Evolutionary conservation across 2,797 vertebrate species (phyloP).

Genomic region (Spinus olivaceus): DNA sequence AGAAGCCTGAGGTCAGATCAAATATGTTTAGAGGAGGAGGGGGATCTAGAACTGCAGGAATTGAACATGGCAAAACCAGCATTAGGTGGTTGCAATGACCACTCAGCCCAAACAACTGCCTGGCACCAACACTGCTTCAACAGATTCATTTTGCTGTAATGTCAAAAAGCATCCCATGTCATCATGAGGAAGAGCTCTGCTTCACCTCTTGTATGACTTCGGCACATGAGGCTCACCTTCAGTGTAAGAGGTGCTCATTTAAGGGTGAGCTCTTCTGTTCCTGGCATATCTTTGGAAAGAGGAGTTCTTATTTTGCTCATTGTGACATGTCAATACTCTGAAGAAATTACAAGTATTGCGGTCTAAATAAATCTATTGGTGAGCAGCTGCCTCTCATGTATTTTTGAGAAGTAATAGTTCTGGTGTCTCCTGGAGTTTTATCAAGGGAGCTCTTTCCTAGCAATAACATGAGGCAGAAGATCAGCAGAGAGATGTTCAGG

Average conservation of each 20-base stretch:
- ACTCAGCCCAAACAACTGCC: background rate
- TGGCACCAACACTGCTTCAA: background rate
- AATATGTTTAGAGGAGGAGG: background rate
- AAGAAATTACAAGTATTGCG: background rate
- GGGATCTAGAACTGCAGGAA: background rate
- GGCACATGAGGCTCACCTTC: background rate
- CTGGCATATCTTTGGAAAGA: background rate
- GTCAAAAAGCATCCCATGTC: accelerated
- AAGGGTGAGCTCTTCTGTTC: background rate
- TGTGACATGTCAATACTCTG: background rate
- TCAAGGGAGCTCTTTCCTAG: background rate
- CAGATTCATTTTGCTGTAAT: background rate
- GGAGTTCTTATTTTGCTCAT: background rate
- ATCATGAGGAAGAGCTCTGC: background rate
- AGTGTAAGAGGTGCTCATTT: background rate
- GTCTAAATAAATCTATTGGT: background rate
- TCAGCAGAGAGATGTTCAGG: background rate
- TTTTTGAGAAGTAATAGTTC: background rate
- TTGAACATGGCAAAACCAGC: background rate
- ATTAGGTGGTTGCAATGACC: background rate
- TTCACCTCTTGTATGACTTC: background rate
- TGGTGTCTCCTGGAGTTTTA: background rate
- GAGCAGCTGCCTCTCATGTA: background rate
- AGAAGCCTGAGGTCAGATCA: background rate
- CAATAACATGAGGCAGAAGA: background rate